These are phyloP conservation scores for Drosophila mimica DNA, from an alignment of 2,888 invertebrate genomes.

Conservation along the genomic window DNA sequence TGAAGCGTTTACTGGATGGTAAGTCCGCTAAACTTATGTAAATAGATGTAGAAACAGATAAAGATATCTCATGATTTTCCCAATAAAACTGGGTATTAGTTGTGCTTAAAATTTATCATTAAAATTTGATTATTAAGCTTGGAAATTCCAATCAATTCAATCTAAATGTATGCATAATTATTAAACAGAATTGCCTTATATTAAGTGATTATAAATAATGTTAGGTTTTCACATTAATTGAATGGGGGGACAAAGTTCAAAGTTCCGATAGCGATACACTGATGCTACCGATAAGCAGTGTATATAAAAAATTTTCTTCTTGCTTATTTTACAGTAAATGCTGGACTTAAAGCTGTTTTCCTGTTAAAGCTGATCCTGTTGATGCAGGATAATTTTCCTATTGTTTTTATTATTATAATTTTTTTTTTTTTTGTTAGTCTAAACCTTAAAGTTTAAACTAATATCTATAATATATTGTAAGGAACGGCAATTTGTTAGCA, in stretches of 20 bases:
- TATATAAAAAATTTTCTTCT: not conserved
- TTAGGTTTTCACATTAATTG: too few species aligned
- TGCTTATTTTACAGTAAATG: too few species aligned
- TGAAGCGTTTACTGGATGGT: conserved; percentile 88
- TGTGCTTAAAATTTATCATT: not conserved
- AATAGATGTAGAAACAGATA: not conserved
- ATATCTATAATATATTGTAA: not conserved
- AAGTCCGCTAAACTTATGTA: conserved; percentile 42
- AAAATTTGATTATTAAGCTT: not conserved
- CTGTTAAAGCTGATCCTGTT: not conserved
- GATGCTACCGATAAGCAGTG: too few species aligned
- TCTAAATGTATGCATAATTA: not conserved
- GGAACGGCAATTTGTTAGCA: conserved; percentile 8
- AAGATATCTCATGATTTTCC: not conserved
- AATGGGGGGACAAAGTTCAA: not conserved
- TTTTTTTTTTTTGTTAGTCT: not conserved
- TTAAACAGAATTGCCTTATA: not conserved
- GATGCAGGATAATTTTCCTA: too few species aligned
- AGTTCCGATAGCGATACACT: too few species aligned
- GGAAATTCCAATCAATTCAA: not conserved
- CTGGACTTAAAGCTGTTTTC: too few species aligned
- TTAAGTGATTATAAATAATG: conserved; percentile 1
- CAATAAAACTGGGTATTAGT: not conserved
- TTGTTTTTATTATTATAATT: too few species aligned
- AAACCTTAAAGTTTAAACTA: not conserved